Conservation (phyloP, 2,113 vertebrate genomes). For the Salvelinus namaycush region DNA sequence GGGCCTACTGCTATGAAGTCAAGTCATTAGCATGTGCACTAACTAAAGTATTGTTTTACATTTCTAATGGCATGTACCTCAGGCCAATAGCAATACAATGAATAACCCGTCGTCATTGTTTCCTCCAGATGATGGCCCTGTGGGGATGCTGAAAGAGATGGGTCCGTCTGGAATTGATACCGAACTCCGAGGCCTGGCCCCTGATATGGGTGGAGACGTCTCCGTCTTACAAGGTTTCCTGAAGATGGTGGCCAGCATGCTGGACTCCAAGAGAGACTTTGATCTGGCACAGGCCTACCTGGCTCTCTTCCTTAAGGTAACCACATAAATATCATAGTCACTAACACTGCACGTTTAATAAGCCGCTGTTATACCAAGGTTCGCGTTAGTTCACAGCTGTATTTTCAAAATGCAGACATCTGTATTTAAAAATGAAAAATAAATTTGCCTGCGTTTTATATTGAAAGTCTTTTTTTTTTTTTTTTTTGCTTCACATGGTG, state of each 20-base stretch:
- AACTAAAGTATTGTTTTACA: not conserved
- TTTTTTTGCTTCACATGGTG: too few species aligned
- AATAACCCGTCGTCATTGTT: not conserved
- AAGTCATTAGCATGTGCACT: not conserved
- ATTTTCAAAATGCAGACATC: too few species aligned
- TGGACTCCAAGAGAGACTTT: conserved; percentile 84
- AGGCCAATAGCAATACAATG: not conserved
- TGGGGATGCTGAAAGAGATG: conserved; percentile 81
- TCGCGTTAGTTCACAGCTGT: too few species aligned
- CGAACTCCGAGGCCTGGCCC: conserved; percentile 80
- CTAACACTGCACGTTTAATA: too few species aligned
- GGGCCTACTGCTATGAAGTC: not conserved
- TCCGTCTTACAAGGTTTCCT: conserved; percentile 84
- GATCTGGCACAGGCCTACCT: conserved; percentile 93
- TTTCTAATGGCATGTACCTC: not conserved
- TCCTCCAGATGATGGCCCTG: conserved; percentile 74
- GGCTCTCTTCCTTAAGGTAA: conserved; percentile 92
- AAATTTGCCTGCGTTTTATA: too few species aligned
- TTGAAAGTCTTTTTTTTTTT: too few species aligned
- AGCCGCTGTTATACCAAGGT: too few species aligned
- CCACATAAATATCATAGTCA: too few species aligned
- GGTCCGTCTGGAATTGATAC: conserved; percentile 82
- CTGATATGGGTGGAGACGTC: conserved; percentile 82
- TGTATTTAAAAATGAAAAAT: too few species aligned
- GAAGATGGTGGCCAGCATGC: conserved; percentile 83